Conservation (phyloP, 2,888 invertebrate genomes). For the Unio delphinus region DNA sequence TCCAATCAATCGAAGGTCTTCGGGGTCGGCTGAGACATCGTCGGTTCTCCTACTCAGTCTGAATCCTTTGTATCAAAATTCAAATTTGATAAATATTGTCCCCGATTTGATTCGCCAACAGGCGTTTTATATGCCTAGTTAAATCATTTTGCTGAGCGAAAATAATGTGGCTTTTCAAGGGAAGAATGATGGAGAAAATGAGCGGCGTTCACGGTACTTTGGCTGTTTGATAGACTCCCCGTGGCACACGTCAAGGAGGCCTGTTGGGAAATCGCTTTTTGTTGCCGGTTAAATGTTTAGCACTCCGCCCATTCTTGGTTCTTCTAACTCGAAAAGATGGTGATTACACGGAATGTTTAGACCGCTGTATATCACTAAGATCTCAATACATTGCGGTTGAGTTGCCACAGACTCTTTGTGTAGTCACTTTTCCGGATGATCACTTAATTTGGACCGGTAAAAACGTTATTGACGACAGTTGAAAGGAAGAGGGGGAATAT, state of each 20-base stretch:
- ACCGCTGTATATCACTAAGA: no score
- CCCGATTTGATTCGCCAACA: constrained; percentile 35
- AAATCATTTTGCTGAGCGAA: constrained; percentile 41
- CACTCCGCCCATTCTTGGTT: constrained; percentile 3
- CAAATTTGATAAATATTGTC: constrained; percentile 47
- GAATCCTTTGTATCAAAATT: constrained; percentile 18
- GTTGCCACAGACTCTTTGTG: no score
- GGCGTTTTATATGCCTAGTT: constrained; percentile 41
- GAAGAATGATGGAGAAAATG: constrained; percentile 17
- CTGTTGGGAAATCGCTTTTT: constrained; percentile 37
- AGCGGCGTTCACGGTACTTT: constrained; percentile 8
- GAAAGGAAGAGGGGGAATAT: constrained; percentile 8
- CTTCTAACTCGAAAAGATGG: no score
- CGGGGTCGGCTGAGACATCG: constrained; percentile 31
- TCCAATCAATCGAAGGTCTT: constrained; percentile 32
- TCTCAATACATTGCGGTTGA: no score
- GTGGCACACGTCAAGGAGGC: constrained; percentile 14
- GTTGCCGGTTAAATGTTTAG: constrained; percentile 31
- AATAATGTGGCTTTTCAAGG: constrained; percentile 38
- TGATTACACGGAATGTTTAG: no score
- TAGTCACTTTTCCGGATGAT: no score
- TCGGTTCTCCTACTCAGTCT: not conserved
- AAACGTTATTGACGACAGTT: no score
- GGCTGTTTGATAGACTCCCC: constrained; percentile 20
- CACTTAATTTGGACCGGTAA: no score